Evolutionary conservation across 2,113 vertebrate species (phyloP).

Genomic region (Oreocharis arfaki): DNA sequence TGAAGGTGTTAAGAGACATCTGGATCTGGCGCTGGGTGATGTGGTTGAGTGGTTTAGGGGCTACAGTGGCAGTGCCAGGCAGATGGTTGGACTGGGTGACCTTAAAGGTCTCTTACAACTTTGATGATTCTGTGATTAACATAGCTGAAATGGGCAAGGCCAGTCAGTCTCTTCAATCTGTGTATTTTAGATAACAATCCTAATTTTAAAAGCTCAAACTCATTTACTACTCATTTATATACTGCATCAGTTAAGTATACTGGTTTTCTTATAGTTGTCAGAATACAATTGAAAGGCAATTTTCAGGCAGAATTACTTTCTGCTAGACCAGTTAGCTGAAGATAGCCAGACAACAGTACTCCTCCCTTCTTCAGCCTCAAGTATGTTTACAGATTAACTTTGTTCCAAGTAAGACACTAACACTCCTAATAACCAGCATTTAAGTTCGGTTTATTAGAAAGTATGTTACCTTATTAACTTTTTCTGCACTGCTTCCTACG

Average conservation of each 20-base stretch:
- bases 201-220: neutral
- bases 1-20: neutral
- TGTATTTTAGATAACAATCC: neutral
- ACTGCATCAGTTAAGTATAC: neutral
- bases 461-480: slow-evolving; percentile 91
- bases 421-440: neutral
- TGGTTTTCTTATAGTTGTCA: neutral
- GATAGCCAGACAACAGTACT: neutral
- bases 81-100: neutral
- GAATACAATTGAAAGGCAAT: neutral
- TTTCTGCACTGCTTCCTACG: slow-evolving; percentile 93
- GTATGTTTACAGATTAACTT: neutral
- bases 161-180: neutral
- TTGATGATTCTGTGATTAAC: neutral
- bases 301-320: neutral
- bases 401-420: neutral
- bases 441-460: neutral
- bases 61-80: neutral
- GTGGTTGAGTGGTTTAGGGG: neutral
- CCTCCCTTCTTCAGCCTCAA: neutral
- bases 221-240: neutral
- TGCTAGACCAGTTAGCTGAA: neutral
- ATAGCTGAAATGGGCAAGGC: neutral
- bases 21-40: neutral
- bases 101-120: neutral